These are phyloP conservation scores for Apantesis nais DNA, from an alignment of 2,888 invertebrate genomes.

Conservation along the genomic window DNA sequence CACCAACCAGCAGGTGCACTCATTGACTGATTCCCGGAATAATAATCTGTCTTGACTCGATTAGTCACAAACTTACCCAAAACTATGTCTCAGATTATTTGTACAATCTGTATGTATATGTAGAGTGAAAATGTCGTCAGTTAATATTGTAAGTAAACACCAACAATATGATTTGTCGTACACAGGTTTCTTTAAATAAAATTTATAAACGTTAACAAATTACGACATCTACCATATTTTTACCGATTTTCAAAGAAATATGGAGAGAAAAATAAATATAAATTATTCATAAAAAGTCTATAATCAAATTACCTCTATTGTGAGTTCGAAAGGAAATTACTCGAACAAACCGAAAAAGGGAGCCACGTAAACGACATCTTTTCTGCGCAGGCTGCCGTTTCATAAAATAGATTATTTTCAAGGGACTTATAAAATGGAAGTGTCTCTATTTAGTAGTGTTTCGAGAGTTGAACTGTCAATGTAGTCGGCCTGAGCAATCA, in stretches of 20 bases:
- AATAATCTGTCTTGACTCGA: not conserved
- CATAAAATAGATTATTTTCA: conserved; percentile 57
- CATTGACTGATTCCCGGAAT: no score
- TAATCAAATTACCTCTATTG: conserved; percentile 45
- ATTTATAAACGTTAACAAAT: not conserved
- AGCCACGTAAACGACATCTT: conserved; percentile 51
- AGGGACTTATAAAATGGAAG: conserved; percentile 53
- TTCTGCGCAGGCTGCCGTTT: conserved; percentile 48
- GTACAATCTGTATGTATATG: no score
- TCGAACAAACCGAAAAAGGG: conserved; percentile 26
- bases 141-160: not conserved
- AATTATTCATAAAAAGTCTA: conserved; percentile 32
- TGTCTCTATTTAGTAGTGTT: conserved; percentile 41
- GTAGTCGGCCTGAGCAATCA: conserved; percentile 30
- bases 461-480: conserved; percentile 36
- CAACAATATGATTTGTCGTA: not conserved
- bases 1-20: no score
- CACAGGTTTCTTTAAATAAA: not conserved
- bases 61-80: no score
- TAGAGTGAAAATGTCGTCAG: no score
- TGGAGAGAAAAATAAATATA: not conserved
- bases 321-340: conserved; percentile 48
- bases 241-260: not conserved
- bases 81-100: no score
- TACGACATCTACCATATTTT: not conserved